Conservation (phyloP, 37 sponge, comb jelly and placozoan genomes). For the Lycopodina hypogea region DNA sequence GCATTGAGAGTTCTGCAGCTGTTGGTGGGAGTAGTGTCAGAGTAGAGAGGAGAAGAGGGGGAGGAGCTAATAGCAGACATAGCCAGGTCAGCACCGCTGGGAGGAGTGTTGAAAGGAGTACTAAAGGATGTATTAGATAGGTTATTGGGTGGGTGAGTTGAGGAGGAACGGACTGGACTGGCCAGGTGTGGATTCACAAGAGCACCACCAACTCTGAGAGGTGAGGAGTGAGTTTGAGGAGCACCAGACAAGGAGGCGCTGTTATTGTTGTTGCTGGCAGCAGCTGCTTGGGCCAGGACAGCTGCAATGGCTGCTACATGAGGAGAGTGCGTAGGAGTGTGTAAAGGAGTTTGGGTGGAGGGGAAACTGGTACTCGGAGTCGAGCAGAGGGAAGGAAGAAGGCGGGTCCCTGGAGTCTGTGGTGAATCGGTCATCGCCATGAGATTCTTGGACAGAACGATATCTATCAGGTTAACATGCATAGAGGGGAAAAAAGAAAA, state of each 20-base stretch:
- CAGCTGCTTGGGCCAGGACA: background rate
- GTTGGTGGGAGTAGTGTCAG: background rate
- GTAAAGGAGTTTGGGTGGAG: background rate
- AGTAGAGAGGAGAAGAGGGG: slow-evolving; percentile 3
- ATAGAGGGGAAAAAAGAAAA: no score
- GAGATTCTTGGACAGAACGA: background rate
- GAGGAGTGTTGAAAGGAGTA: background rate
- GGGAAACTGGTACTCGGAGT: slow-evolving; percentile 3
- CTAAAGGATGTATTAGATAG: no score
- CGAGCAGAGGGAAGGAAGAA: slow-evolving; percentile 16
- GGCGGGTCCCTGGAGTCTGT: slow-evolving; percentile 8
- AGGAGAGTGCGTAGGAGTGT: slow-evolving; percentile 7
- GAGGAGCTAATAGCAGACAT: background rate
- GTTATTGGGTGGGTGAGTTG: background rate
- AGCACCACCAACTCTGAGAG: background rate
- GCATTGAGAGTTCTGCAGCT: background rate
- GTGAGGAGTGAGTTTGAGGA: background rate
- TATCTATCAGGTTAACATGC: background rate
- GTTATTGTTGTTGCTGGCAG: background rate
- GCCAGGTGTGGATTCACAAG: background rate
- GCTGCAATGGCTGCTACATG: slow-evolving; percentile 2
- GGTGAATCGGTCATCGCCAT: background rate
- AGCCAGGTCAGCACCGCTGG: background rate
- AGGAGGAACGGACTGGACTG: background rate
- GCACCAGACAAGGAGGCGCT: background rate